These are phyloP conservation scores for Copidosoma aretas DNA, from an alignment of 2,888 invertebrate species.

Conservation along the genomic window DNA sequence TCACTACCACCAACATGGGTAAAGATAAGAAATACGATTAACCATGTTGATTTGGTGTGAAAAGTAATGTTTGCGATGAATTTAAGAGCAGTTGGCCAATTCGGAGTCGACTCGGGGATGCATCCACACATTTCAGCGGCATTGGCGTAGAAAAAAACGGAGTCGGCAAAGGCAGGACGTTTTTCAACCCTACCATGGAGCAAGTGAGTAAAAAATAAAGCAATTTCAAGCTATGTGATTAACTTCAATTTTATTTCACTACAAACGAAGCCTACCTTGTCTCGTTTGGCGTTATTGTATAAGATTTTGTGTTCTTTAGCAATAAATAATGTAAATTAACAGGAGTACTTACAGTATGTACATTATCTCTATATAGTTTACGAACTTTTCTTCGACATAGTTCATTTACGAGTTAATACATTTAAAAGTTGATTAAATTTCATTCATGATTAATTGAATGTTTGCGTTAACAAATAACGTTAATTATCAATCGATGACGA, in stretches of 20 bases:
- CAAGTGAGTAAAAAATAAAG: neutral
- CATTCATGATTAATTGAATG: slow-evolving; percentile 4
- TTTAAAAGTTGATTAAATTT: neutral
- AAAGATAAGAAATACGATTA: too few relatives aligned
- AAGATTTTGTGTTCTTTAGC: slow-evolving; percentile 16
- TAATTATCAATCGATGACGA: neutral
- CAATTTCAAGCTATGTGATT: neutral
- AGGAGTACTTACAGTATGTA: slow-evolving; percentile 35
- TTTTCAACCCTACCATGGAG: too few relatives aligned
- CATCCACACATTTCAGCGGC: too few relatives aligned
- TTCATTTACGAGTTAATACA: neutral
- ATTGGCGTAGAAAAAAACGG: too few relatives aligned
- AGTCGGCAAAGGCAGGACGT: too few relatives aligned
- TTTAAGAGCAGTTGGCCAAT: too few relatives aligned
- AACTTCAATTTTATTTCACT: slow-evolving; percentile 19
- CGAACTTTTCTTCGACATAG: neutral
- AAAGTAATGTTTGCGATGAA: too few relatives aligned
- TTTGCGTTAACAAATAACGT: neutral
- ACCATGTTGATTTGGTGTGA: too few relatives aligned
- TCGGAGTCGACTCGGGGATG: too few relatives aligned
- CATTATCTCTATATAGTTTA: neutral
- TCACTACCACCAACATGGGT: too few relatives aligned
- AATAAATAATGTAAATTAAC: slow-evolving; percentile 34
- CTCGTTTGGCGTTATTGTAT: neutral
- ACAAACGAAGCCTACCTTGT: slow-evolving; percentile 27